These are phyloP conservation scores for Pseudochaenichthys georgianus DNA, from an alignment of 2,797 vertebrate species.

Conservation along the genomic window DNA sequence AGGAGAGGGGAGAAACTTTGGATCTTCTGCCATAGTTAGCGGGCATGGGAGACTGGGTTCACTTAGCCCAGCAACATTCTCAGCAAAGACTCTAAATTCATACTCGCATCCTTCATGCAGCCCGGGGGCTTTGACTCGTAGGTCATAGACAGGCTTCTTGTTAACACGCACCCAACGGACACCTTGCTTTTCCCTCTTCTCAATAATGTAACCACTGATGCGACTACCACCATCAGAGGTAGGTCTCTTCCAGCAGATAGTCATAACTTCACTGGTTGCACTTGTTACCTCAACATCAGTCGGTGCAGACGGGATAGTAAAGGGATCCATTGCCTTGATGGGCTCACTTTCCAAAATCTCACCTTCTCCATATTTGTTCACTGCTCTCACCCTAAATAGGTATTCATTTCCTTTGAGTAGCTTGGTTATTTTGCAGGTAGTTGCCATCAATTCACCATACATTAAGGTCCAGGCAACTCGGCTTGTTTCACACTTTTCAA, in stretches of 20 bases:
- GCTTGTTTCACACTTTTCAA: conserved; percentile 99
- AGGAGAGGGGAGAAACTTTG: conserved; percentile 93
- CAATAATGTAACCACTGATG: conserved; percentile 95
- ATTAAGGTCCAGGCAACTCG: conserved; percentile 95
- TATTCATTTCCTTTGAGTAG: conserved; percentile 97
- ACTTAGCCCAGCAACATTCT: conserved; percentile 96
- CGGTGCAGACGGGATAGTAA: conserved; percentile 91
- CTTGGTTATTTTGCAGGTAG: conserved; percentile 96
- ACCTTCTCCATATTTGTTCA: conserved; percentile 96
- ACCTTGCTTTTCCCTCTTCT: conserved; percentile 95
- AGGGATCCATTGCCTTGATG: conserved; percentile 93
- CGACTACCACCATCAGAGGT: conserved; percentile 93
- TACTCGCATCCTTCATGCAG: conserved; percentile 96
- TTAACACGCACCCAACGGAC: conserved; percentile 96
- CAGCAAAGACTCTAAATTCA: conserved; percentile 96
- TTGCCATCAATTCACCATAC: conserved; percentile 91
- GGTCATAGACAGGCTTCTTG: conserved; percentile 97
- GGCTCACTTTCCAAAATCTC: conserved; percentile 94
- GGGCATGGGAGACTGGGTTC: conserved; percentile 91
- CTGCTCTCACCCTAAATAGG: conserved; percentile 94
- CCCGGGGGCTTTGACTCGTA: conserved; percentile 94
- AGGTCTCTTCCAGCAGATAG: conserved; percentile 96
- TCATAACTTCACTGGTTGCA: conserved; percentile 93
- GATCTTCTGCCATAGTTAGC: conserved; percentile 93
- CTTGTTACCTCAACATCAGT: conserved; percentile 94